Conservation (phyloP, 2,888 invertebrate genomes). For the Sinotaia quadrata region DNA sequence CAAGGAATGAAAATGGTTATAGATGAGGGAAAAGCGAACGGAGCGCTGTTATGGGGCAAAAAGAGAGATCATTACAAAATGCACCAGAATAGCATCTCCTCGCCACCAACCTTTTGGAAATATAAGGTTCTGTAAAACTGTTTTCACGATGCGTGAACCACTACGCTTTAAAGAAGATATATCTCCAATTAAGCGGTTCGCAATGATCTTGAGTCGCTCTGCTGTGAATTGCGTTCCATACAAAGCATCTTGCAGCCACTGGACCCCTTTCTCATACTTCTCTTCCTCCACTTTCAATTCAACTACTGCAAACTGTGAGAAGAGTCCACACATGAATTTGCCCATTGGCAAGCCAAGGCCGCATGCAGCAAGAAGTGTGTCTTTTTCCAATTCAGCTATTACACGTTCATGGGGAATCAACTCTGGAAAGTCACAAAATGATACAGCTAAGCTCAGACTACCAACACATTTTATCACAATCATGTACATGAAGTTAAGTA, state of each 20-base stretch:
- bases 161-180: constrained; percentile 83
- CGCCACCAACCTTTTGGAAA: constrained; percentile 76
- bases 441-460: too few species aligned
- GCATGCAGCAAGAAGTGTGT: constrained; percentile 79
- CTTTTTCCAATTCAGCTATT: constrained; percentile 84
- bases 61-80: too few species aligned
- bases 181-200: constrained; percentile 86
- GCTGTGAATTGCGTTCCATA: constrained; percentile 81
- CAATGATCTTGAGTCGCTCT: constrained; percentile 84
- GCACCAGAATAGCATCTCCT: too few species aligned
- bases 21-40: too few species aligned
- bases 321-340: constrained; percentile 82
- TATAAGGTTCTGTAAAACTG: constrained; percentile 77
- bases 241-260: constrained; percentile 84
- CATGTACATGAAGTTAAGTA: too few species aligned
- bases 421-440: constrained; percentile 69
- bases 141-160: constrained; percentile 80
- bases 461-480: too few species aligned
- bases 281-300: constrained; percentile 80
- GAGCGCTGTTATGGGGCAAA: too few species aligned
- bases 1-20: too few species aligned
- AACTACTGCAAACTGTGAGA: constrained; percentile 74
- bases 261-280: constrained; percentile 83
- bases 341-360: constrained; percentile 78
- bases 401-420: constrained; percentile 81